Conservation (phyloP, 2,113 vertebrate species). For the Gambusia holbrooki region DNA sequence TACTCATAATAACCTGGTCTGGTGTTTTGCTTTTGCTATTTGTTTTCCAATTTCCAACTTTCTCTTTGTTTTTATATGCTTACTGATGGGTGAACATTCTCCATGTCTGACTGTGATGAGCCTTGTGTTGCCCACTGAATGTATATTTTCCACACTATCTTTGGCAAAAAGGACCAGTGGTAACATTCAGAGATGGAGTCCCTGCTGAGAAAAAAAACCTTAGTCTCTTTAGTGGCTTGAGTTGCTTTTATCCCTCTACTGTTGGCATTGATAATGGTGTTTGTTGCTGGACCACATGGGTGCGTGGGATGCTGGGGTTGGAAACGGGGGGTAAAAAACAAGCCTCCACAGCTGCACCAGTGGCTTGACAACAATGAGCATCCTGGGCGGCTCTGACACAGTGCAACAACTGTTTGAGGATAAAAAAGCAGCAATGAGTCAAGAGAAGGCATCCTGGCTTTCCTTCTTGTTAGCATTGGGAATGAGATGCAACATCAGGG, state of each 20-base stretch:
- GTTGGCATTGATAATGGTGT: conserved; percentile 55
- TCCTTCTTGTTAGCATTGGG: conserved; percentile 50
- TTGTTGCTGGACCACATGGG: conserved; percentile 33
- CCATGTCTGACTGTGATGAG: conserved; percentile 32
- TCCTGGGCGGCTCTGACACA: conserved; percentile 46
- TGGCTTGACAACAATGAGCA: conserved; percentile 48
- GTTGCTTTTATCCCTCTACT: conserved; percentile 6
- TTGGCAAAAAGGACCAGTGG: conserved; percentile 30
- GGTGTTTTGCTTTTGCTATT: conserved; percentile 15
- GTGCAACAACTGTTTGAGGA: conserved; percentile 48
- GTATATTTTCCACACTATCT: conserved; percentile 37
- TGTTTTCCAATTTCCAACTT: conserved; percentile 30
- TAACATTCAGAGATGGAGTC: conserved; percentile 24
- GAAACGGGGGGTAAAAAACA: not conserved
- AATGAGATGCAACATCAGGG: conserved; percentile 18
- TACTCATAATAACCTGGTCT: conserved; percentile 19
- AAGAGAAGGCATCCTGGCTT: conserved; percentile 32
- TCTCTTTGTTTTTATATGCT: conserved; percentile 20
- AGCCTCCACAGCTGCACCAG: conserved; percentile 47
- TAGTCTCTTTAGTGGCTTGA: conserved; percentile 6
- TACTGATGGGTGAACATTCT: conserved; percentile 20
- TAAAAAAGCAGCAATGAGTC: conserved; percentile 18
- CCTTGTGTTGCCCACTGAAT: conserved; percentile 35
- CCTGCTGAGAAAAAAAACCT: conserved; percentile 48
- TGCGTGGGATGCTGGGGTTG: not conserved